Base-by-base conservation (phyloP, 2,888 invertebrate genomes). In the Drosophila rubida region DNA sequence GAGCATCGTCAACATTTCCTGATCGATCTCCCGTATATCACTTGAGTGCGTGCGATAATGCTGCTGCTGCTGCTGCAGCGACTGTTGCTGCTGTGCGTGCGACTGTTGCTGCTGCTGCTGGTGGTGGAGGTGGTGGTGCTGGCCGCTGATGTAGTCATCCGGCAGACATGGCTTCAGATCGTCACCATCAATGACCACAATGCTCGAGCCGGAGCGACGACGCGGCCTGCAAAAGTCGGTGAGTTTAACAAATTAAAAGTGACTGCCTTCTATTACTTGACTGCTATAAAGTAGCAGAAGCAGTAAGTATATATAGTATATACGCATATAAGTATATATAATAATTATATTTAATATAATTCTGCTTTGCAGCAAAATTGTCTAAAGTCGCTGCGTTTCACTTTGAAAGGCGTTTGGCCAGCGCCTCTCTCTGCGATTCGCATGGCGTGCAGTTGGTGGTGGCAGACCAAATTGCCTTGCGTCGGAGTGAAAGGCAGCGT, bases 1-100 rank as follows among this genome's bases (percentile, higher is more conserved):
- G 90, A 95, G 94, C 95, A 96, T 95, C 93, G 95, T 95, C 93
- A 95, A 94, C 95, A 95, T 95, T 93, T 95, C 95, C 93, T 94
- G 93, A 91, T 95, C 95, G 76, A 93, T 91, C 72, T 90, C 91
- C 80, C 92, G 89, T 64, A 87, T 89, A 75, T 91, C 91, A 75
- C 83, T 87, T 79, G 93, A 93, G 90, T 93, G 93, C 73, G 93
- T 93, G 91, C 94, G 90, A 84, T 91, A 90, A 73, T 90, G 90
- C 59, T 89, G 90, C 69, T 76, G 85, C 8, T 86, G 78, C 11
- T 78, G 83, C 9, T 41, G 61, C 3, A 32, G 48, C 1, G 65
- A 57, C 4, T 72, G 71, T 1, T 90, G 90, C 58, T 89, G 90
- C 4, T 2, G 30, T 88, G 90, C 44, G n/a, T 7, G 61, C 3